Evolutionary conservation across 2,888 invertebrate species (phyloP).

Genomic region (Brachynemurus nebulosus): DNA sequence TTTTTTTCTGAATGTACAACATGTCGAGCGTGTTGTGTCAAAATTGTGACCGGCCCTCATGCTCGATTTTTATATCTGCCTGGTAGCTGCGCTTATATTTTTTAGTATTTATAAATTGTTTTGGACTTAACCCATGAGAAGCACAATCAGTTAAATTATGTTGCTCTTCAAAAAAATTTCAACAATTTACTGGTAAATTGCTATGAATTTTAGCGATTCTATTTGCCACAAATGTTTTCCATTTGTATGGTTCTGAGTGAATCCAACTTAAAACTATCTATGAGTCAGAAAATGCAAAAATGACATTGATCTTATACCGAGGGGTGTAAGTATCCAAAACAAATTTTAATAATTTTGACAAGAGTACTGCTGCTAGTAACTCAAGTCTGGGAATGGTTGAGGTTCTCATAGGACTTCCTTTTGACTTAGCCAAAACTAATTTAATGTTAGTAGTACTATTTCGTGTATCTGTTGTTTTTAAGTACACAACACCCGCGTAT

Average conservation of each 20-base stretch:
- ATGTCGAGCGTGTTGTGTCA: too few species aligned
- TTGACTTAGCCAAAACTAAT: background rate
- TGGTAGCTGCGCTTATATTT: too few species aligned
- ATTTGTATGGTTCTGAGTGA: background rate
- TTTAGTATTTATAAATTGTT: background rate
- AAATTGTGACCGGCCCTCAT: too few species aligned
- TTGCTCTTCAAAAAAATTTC: background rate
- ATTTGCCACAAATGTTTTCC: background rate
- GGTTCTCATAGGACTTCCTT: background rate
- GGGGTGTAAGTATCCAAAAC: too few species aligned
- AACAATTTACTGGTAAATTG: background rate
- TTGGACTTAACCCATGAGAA: background rate
- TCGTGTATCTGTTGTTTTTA: background rate
- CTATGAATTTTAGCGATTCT: background rate
- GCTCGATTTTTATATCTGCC: too few species aligned
- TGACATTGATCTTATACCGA: background rate
- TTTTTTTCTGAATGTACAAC: too few species aligned
- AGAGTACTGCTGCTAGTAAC: too few species aligned
- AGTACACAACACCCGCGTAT: background rate
- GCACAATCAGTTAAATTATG: background rate
- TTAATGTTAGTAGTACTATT: background rate
- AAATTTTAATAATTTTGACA: too few species aligned
- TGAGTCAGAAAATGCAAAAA: background rate
- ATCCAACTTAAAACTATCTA: background rate
- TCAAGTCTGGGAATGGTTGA: too few species aligned